Percentiles rank a stretch among this genome's conserved stretches.
phyloP scores from a whole-genome alignment of 2,113 vertebrate species.

The Glaucidium brasilianum region DNA sequence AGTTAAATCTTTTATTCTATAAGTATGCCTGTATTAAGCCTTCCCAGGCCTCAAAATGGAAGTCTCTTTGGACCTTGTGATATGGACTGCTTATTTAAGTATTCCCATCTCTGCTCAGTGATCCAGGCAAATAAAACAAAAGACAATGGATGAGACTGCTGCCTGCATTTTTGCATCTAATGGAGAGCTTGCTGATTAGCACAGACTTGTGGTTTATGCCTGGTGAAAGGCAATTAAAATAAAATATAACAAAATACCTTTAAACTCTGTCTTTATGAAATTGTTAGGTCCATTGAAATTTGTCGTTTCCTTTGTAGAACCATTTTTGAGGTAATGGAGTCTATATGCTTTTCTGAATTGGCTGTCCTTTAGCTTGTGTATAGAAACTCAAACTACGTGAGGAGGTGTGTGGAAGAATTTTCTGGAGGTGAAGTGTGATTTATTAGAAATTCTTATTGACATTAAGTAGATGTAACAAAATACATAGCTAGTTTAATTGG shows the following conservation, averaged over 20 bases:
- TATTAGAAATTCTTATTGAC: neutral
- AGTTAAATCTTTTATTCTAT: neutral
- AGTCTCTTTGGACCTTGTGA: neutral
- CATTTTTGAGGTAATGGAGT: neutral
- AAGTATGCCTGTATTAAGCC: neutral
- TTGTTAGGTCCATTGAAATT: neutral
- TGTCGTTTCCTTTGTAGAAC: neutral
- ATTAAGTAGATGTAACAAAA: neutral
- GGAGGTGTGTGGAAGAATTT: neutral
- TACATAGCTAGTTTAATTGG: neutral
- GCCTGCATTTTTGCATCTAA: neutral
- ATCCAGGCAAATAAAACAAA: neutral
- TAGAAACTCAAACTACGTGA: neutral
- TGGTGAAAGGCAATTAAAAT: neutral
- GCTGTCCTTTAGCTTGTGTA: neutral
- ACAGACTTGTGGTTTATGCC: neutral
- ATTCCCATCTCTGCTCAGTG: neutral
- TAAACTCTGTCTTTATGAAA: neutral
- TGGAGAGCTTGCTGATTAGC: neutral
- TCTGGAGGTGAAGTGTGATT: neutral
- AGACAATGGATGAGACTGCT: neutral
- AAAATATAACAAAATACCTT: neutral
- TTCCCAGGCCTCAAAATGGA: neutral
- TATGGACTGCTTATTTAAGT: neutral
- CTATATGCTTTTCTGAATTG: neutral